Evolutionary conservation across 2,797 vertebrate species (phyloP).

Genomic region (Apodemus agrarius): DNA sequence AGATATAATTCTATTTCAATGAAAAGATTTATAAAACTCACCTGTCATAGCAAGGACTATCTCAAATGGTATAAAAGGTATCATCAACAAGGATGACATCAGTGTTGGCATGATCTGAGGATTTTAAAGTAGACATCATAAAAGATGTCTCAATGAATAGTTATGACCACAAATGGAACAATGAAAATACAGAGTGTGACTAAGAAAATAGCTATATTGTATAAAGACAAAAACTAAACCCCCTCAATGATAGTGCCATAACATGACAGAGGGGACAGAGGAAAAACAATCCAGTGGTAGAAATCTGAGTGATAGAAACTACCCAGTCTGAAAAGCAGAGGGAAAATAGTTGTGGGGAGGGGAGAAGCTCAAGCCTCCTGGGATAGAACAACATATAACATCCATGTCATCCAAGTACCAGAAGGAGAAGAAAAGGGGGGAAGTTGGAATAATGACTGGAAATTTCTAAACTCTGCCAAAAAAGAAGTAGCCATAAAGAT

Average conservation of each 20-base stretch:
- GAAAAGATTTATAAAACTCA: neutral
- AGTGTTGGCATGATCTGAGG: neutral
- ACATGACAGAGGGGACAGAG: neutral
- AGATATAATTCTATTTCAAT: neutral
- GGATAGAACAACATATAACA: neutral
- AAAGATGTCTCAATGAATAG: neutral
- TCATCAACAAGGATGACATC: neutral
- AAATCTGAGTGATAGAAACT: neutral
- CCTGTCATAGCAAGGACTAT: neutral
- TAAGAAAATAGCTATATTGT: neutral
- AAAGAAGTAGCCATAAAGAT: neutral
- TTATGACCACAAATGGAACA: neutral
- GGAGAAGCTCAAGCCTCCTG: neutral
- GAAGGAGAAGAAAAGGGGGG: neutral
- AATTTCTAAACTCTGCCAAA: neutral
- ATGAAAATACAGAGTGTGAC: slow-evolving; percentile 3
- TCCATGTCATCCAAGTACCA: neutral
- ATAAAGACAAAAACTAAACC: neutral
- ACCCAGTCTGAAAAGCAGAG: neutral
- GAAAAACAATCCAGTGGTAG: neutral
- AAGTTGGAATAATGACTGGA: neutral
- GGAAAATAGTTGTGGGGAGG: neutral
- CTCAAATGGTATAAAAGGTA: neutral
- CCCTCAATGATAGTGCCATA: neutral
- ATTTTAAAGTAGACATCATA: neutral